Percentiles rank a stretch among this genome's conserved stretches.
These are phyloP conservation scores for Amblyopsis rosae DNA, from an alignment of 2,113 vertebrate species.

Conservation along the genomic window DNA sequence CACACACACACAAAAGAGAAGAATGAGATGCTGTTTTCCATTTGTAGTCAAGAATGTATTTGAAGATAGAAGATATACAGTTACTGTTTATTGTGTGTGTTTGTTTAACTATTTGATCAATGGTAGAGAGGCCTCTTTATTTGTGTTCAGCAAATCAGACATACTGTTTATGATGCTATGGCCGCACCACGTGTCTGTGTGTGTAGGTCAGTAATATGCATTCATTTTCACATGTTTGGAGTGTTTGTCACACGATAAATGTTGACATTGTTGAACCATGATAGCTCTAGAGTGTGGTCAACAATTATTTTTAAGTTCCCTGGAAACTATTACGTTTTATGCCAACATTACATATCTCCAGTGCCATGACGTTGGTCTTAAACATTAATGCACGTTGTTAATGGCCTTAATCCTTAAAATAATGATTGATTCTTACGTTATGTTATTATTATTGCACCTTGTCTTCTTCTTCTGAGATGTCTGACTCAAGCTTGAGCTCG, in stretches of 20 bases:
- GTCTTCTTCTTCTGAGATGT: constrained; percentile 8
- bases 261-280: too few species aligned
- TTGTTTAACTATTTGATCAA: constrained; percentile 87
- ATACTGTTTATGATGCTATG: not conserved
- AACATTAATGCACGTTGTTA: too few species aligned
- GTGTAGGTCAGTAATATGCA: too few species aligned
- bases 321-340: too few species aligned
- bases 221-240: too few species aligned
- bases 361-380: too few species aligned
- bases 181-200: too few species aligned
- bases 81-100: constrained; percentile 69
- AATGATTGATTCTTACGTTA: not conserved
- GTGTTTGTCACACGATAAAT: too few species aligned
- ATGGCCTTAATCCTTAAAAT: too few species aligned
- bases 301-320: too few species aligned
- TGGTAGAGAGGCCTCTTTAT: constrained; percentile 74
- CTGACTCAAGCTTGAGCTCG: constrained; percentile 27
- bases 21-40: constrained; percentile 80
- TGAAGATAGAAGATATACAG: constrained; percentile 80
- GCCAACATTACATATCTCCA: too few species aligned
- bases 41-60: constrained; percentile 83
- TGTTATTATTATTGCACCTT: constrained; percentile 2
- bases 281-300: too few species aligned
- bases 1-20: constrained; percentile 58
- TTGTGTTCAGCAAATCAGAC: constrained; percentile 43